A percentile compares a stretch with the other conserved stretches of the same genome.
Conservation (phyloP, 2,888 invertebrate species). For the Agrilus biguttatus region DNA sequence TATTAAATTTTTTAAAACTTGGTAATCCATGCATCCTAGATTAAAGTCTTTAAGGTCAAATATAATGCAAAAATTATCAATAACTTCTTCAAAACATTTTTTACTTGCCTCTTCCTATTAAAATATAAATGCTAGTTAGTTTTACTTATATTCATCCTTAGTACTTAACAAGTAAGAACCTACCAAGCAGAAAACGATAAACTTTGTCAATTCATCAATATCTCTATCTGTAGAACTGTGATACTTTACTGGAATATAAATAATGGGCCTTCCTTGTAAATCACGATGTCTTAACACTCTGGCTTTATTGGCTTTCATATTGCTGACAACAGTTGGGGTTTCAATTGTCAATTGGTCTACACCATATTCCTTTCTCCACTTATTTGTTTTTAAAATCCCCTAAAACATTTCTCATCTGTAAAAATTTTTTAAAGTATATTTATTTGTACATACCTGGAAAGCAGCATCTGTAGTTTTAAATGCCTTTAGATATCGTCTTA, state of each 20-base stretch:
- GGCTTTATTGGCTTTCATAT: conserved; percentile 46
- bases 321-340: conserved; percentile 38
- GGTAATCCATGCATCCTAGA: conserved; percentile 66
- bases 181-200: conserved; percentile 63
- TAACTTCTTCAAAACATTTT: conserved; percentile 63
- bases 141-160: background rate
- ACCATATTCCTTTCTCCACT: conserved; percentile 63
- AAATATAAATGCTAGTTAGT: conserved; percentile 7
- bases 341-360: conserved; percentile 43
- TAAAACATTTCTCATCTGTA: conserved; percentile 22
- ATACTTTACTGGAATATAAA: conserved; percentile 66
- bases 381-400: conserved; percentile 66
- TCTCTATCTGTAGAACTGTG: conserved; percentile 57
- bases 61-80: conserved; percentile 65
- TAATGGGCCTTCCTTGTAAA: conserved; percentile 56
- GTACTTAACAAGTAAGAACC: conserved; percentile 16
- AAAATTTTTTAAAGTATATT: conserved; percentile 2
- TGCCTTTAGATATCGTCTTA: conserved; percentile 55
- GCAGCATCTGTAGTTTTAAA: conserved; percentile 60
- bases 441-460: conserved; percentile 43
- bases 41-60: conserved; percentile 65
- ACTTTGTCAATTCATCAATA: conserved; percentile 63
- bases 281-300: conserved; percentile 58
- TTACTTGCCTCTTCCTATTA: conserved; percentile 61
- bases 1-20: conserved; percentile 62